phyloP scores from a whole-genome alignment of 2,797 vertebrate species.

The Carcharodon carcharias region DNA sequence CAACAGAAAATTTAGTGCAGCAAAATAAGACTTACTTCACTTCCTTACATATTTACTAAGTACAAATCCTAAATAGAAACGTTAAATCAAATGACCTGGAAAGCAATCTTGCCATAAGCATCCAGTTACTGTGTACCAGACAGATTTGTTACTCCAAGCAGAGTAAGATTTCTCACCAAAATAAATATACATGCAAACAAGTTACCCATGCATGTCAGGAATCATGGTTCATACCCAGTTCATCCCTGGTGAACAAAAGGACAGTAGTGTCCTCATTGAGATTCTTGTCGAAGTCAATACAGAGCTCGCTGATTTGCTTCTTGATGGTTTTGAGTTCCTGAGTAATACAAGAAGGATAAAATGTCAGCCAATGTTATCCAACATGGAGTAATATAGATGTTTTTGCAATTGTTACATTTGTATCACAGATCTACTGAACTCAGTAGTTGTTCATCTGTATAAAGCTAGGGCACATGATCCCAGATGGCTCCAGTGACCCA shows the following conservation, averaged over 20 bases:
- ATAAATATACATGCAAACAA: background rate
- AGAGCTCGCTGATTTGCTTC: conserved; percentile 78
- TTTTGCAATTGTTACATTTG: background rate
- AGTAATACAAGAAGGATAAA: background rate
- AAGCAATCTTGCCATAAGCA: background rate
- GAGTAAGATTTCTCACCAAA: background rate
- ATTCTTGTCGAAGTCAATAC: conserved; percentile 90
- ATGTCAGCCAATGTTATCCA: background rate
- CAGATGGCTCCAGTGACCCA: background rate
- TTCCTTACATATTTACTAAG: background rate
- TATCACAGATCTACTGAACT: background rate
- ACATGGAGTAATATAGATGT: background rate
- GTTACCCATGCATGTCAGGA: background rate
- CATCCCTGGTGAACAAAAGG: conserved; percentile 70
- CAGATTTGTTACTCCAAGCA: background rate
- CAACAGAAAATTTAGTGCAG: background rate
- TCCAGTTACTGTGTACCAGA: background rate
- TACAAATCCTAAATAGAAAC: background rate
- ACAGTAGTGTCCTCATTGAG: conserved; percentile 80
- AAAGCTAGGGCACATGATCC: background rate
- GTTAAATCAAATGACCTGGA: background rate
- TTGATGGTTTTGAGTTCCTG: conserved; percentile 82
- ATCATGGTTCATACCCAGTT: conserved; percentile 63
- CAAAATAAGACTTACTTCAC: background rate
- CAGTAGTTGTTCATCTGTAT: background rate